phyloP scores from a whole-genome alignment of 2,888 invertebrate genomes.

The Drosophila siamana region DNA sequence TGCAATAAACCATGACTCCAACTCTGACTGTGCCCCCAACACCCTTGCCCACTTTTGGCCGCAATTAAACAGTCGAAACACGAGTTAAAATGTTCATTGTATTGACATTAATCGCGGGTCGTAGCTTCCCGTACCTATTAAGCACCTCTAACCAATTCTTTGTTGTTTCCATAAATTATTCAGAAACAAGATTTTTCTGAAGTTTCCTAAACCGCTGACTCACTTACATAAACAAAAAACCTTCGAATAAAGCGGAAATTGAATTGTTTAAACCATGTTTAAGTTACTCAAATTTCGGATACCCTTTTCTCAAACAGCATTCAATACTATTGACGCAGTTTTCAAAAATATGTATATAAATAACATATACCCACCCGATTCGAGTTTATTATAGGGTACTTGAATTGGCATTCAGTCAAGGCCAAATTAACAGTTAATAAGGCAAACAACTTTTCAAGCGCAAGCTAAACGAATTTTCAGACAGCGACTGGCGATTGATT shows the following conservation, averaged over 20 bases:
- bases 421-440: conserved; percentile 56
- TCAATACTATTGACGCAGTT: not conserved
- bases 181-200: not conserved
- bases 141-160: not conserved
- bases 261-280: not conserved
- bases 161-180: conserved; percentile 1
- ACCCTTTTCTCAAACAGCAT: not conserved
- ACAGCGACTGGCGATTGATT: conserved; percentile 9
- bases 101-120: conserved; percentile 12
- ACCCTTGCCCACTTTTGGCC: conserved; percentile 7
- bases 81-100: conserved; percentile 21
- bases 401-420: conserved; percentile 48
- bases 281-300: not conserved
- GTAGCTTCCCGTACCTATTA: not conserved
- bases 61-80: conserved; percentile 31
- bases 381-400: conserved; percentile 18
- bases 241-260: conserved; percentile 10
- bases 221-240: conserved; percentile 5
- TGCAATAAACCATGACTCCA: conserved; percentile 11
- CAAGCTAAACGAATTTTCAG: conserved; percentile 21
- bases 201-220: not conserved
- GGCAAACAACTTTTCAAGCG: conserved; percentile 37
- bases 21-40: conserved; percentile 1
- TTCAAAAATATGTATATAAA: not conserved
- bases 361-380: not conserved